A percentile compares a stretch with the other conserved stretches of the same genome.
Evolutionary conservation across 2,113 vertebrate genomes (phyloP).

Genomic region (Ictidomys tridecemlineatus): DNA sequence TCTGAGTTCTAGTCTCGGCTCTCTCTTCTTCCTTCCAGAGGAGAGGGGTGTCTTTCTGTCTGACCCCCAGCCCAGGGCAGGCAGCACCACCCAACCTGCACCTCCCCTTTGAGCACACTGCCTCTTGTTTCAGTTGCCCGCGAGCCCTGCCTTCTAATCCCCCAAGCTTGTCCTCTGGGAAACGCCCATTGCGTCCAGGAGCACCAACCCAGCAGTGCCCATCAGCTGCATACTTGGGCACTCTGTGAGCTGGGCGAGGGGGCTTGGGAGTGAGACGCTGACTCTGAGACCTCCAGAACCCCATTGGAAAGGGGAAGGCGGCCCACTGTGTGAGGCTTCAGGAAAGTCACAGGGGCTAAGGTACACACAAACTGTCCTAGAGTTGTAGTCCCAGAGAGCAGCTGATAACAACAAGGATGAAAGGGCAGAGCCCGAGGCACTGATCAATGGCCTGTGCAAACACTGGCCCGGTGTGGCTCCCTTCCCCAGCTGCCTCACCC

Average conservation of each 20-base stretch:
- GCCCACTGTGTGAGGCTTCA: neutral
- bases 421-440: neutral
- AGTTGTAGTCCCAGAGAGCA: fast-evolving
- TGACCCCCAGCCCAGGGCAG: neutral
- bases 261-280: fast-evolving
- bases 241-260: fast-evolving
- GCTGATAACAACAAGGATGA: fast-evolving
- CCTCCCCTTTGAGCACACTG: fast-evolving
- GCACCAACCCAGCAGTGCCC: neutral
- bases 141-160: neutral
- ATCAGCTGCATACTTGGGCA: fast-evolving
- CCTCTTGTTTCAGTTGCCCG: neutral
- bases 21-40: neutral
- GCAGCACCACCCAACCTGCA: neutral
- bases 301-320: neutral
- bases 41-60: too few species aligned
- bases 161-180: neutral
- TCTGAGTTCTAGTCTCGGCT: neutral
- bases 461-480: fast-evolving
- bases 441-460: fast-evolving
- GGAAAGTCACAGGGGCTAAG: neutral
- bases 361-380: fast-evolving
- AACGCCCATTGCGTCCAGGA: fast-evolving
- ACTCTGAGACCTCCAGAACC: neutral
- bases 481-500: neutral